Percentiles rank a stretch among this genome's conserved stretches.
Conservation (phyloP, 2,888 invertebrate species). For the Dilophus febrilis region DNA sequence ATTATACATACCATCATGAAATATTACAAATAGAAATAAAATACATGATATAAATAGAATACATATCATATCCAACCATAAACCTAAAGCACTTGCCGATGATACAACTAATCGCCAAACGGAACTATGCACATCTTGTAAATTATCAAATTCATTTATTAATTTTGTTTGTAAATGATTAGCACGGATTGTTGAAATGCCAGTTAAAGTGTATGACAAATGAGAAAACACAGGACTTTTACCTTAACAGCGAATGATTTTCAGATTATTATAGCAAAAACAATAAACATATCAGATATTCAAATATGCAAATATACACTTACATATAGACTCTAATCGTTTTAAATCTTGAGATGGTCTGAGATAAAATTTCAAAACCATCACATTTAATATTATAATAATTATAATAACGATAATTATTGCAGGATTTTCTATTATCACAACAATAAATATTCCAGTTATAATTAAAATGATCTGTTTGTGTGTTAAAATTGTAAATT, state of each 20-base stretch:
- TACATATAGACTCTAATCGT: constrained; percentile 54
- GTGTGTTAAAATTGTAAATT: no score
- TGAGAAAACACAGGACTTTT: constrained; percentile 58
- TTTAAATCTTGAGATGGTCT: constrained; percentile 55
- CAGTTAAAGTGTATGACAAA: constrained; percentile 49
- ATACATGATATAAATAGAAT: constrained; percentile 46
- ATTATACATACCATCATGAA: constrained; percentile 23
- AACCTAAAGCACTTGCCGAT: constrained; percentile 52
- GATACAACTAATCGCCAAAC: constrained; percentile 56
- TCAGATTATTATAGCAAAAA: no score
- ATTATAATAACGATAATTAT: constrained; percentile 40
- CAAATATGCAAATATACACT: no score
- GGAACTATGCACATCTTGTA: constrained; percentile 45
- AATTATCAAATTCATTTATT: constrained; percentile 37
- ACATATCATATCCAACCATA: constrained; percentile 53
- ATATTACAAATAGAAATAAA: constrained; percentile 43
- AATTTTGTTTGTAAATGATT: constrained; percentile 42
- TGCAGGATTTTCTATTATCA: constrained; percentile 39
- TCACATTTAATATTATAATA: constrained; percentile 37
- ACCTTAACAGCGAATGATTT: no score
- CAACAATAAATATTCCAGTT: constrained; percentile 42
- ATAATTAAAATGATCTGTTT: constrained; percentile 34
- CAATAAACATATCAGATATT: no score
- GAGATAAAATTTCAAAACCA: constrained; percentile 43
- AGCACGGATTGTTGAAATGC: constrained; percentile 56